Evolutionary conservation across 2,888 invertebrate genomes (phyloP), one percentile per base, ranked within the genome.

Genomic region (Drosophila nr. perissopoda): DNA sequence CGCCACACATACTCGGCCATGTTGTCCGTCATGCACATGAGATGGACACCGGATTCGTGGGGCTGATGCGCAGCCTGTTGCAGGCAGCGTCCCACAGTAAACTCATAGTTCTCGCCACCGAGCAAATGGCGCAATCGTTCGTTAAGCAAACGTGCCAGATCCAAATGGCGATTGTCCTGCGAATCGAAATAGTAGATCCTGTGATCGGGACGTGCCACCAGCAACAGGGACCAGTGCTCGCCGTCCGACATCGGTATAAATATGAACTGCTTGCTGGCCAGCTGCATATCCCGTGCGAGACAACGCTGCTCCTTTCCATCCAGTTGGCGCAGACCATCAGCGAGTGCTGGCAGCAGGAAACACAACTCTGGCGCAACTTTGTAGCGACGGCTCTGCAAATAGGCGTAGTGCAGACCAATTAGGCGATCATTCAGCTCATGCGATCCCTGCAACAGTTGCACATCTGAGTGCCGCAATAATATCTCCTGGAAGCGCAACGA

Each of bases 11-110:
- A 82, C 3, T 86, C 86, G 4, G 77, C 81, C 53, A 80, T 33
- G 27, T 61, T 57, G 13, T 82, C 81, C 5, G 77, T 36, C 82
- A 82, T 82, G 61, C 82, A 86, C 64, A 82, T 67, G 10, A 82
- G 38, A 49, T 82, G 87, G 27, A 76, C 40, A 6, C 73, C 86
- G 3, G 85, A 80, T 18, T 82, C 69, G n/a, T 69, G 16, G 11
- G 11, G 29, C 1, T 60, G n/a, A 25, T 52, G 48, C 3, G 33
- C 27, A 11, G 11, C 31, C 49, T 73, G 76, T 25, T 81, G 81
- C 18, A 82, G 69, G 27, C 82, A 82, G 31, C 73, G 82, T 0
- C 82, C 83, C 18, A 58, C 31, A 0, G 62, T 67, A 2, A 80
- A 56, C 0, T 2, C 7, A 46, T 21, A 85, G 8, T 70, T 64